Base-by-base conservation (phyloP, 2,888 invertebrate genomes). In the Drosophila melanocephala region DNA sequence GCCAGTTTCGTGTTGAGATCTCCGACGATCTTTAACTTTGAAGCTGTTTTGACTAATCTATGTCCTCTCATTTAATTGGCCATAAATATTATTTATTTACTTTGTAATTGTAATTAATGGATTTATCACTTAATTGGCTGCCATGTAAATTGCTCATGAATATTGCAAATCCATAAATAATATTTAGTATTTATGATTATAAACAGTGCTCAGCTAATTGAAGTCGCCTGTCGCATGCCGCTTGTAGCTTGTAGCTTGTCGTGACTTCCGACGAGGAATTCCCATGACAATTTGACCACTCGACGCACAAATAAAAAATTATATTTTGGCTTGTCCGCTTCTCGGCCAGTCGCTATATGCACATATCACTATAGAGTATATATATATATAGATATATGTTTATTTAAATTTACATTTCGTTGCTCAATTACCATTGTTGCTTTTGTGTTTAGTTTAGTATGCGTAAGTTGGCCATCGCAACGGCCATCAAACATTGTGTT, bases 401-500 rank as follows among this genome's bases (percentile, higher is more conserved):
- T 80, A 73, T 77, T 70, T 77, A 70, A 72, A 80, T 81, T 28
- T 63, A 51, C 44, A 37, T 72, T 59, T 67, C 44, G 35, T 50
- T 32, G 68, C 57, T 68, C 67, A 67, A 56, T 68, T 68, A 68
- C 32, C 6, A 26, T 47, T 44, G 28, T 32, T 22, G 33, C 35
- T 30, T n/a, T 37, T 44, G 22, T 44, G n/a, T 22, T 44, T 22
- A 19, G 19, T 37, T 6, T 56, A n/a, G 60, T 56, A 58, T 79
- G 80, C 80, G 76, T 78, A 59, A 37, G 53, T 47, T 65, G 79
- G 61, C 71, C 79, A 66, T 71, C 75, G 69, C 65, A 63, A 39
- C 52, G 83, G 65, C 81, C 83, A 72, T 79, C 83, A 83, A 76
- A 79, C 61, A 68, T 83, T 82, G 75, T 51, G 35, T 65, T 79